A percentile compares a stretch with the other conserved stretches of the same genome.
Evolutionary conservation across 2,113 vertebrate genomes (phyloP).

Genomic region (Seriola aureovittata): DNA sequence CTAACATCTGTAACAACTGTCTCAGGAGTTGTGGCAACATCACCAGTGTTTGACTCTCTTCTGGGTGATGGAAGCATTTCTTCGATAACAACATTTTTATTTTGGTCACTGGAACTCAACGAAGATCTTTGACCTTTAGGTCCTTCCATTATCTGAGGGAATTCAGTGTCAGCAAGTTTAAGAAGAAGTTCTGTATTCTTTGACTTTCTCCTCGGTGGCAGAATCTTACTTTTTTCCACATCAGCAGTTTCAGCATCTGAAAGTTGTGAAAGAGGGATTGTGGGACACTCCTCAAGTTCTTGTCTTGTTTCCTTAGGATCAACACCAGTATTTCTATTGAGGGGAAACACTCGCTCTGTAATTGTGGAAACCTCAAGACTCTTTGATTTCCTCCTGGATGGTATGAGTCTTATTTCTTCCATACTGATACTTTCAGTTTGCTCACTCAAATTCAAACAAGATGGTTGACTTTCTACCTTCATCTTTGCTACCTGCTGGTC

Average conservation of each 20-base stretch:
- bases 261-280: too few relatives aligned
- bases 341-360: not conserved
- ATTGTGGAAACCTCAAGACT: slow-evolving; percentile 15
- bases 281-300: not conserved
- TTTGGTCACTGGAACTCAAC: not conserved
- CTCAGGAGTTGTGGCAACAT: not conserved
- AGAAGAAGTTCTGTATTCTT: slow-evolving; percentile 26
- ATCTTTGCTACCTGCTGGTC: not conserved
- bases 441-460: not conserved
- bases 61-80: slow-evolving; percentile 16
- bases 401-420: slow-evolving; percentile 20
- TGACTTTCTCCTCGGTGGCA: slow-evolving; percentile 57
- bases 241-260: not conserved
- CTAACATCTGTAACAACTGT: not conserved
- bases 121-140: not conserved
- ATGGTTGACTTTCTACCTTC: not conserved
- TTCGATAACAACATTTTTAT: not conserved
- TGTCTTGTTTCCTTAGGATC: not conserved
- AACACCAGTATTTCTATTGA: not conserved
- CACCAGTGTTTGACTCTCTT: slow-evolving; percentile 27
- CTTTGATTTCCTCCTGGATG: slow-evolving; percentile 32
- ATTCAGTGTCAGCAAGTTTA: slow-evolving; percentile 1
- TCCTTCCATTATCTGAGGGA: not conserved
- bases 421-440: not conserved
- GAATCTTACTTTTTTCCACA: slow-evolving; percentile 15